Percentiles rank a stretch among this genome's conserved stretches.
Evolutionary conservation across 2,797 vertebrate genomes (phyloP).

Genomic region (Moxostoma hubbsi): DNA sequence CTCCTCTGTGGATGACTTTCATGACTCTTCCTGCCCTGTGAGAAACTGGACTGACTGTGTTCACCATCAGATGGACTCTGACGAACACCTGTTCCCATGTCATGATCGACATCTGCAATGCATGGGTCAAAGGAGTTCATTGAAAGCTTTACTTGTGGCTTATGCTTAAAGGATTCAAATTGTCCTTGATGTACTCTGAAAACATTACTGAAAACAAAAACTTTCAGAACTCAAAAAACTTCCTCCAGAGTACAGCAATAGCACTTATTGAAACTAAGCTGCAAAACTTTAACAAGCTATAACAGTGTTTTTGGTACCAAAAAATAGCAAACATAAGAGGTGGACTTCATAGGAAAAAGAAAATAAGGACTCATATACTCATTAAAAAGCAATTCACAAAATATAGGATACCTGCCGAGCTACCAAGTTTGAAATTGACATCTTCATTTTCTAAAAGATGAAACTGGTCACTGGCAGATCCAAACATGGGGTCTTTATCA

Average conservation of each 20-base stretch:
- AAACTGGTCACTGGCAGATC: constrained; percentile 96
- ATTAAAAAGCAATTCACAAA: too few species aligned
- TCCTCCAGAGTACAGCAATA: too few species aligned
- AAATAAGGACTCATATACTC: too few species aligned
- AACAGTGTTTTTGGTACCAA: too few species aligned
- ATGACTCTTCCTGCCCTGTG: constrained; percentile 71
- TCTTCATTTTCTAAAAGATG: constrained; percentile 95
- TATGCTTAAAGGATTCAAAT: neutral
- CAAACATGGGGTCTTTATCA: constrained; percentile 99
- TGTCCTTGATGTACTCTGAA: too few species aligned
- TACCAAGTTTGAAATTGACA: constrained; percentile 88
- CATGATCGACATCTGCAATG: constrained; percentile 74
- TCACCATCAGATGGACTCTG: constrained; percentile 78
- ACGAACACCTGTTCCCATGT: constrained; percentile 81
- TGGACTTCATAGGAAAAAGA: too few species aligned
- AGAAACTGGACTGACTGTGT: constrained; percentile 75
- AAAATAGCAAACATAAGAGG: too few species aligned
- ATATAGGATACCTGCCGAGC: constrained; percentile 91
- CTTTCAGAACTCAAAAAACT: too few species aligned
- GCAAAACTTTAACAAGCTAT: too few species aligned
- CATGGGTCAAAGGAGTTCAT: neutral
- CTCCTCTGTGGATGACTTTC: constrained; percentile 76
- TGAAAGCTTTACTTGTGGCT: neutral
- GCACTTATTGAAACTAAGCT: too few species aligned
- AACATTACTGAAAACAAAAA: too few species aligned